Evolutionary conservation across 2,888 invertebrate genomes (phyloP).

Genomic region (Drosophila mayaguana): DNA sequence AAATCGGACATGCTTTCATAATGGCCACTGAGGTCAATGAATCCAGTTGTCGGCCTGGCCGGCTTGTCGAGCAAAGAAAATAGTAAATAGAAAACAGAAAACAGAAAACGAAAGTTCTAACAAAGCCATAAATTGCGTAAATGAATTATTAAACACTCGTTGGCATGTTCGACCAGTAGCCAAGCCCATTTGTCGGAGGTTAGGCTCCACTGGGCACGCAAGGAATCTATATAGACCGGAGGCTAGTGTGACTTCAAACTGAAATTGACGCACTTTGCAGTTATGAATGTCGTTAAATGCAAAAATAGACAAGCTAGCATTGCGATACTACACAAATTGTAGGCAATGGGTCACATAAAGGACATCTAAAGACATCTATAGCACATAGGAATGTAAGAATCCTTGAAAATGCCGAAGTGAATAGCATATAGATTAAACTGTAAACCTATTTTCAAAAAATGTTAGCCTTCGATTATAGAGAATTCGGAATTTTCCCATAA

Average conservation of each 20-base stretch:
- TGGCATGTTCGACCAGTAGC: slow-evolving; percentile 29
- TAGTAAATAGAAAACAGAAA: slow-evolving; percentile 41
- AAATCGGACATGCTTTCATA: neutral
- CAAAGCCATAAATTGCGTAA: slow-evolving; percentile 72
- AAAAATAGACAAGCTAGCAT: slow-evolving; percentile 37
- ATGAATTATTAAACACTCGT: slow-evolving; percentile 63
- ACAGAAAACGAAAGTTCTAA: slow-evolving; percentile 53
- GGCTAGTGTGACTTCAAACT: slow-evolving; percentile 33
- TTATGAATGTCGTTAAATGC: slow-evolving; percentile 38
- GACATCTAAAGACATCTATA: too few species aligned
- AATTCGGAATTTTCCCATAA: neutral
- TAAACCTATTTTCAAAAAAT: neutral
- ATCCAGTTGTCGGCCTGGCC: slow-evolving; percentile 31
- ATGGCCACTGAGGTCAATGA: slow-evolving; percentile 64
- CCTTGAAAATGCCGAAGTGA: neutral
- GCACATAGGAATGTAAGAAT: too few species aligned
- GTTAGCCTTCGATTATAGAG: neutral
- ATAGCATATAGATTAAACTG: neutral
- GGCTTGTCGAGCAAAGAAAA: slow-evolving; percentile 29
- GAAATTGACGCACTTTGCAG: slow-evolving; percentile 54
- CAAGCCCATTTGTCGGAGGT: neutral
- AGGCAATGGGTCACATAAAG: slow-evolving; percentile 45
- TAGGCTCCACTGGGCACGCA: slow-evolving; percentile 35
- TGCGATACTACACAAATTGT: slow-evolving; percentile 21
- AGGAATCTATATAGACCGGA: neutral